Conservation (phyloP, 2,797 vertebrate species). For the Sparus aurata region DNA sequence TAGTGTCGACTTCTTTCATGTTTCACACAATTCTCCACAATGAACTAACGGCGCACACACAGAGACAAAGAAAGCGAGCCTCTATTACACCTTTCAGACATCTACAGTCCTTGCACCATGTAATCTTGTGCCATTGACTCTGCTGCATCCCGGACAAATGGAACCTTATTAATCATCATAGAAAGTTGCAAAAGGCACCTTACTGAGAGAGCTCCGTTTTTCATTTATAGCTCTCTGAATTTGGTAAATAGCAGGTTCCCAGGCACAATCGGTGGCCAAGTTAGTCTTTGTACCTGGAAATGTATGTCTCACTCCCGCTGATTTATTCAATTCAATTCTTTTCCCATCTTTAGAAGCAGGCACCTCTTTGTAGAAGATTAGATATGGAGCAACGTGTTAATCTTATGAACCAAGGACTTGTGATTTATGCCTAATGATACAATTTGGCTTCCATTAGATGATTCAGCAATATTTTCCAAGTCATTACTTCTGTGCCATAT, state of each 20-base stretch:
- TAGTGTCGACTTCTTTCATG: conserved; percentile 49
- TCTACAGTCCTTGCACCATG: conserved; percentile 54
- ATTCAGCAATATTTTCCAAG: conserved; percentile 31
- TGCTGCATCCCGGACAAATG: conserved; percentile 69
- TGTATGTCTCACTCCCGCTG: conserved; percentile 43
- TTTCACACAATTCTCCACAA: conserved; percentile 45
- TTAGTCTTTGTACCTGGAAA: conserved; percentile 59
- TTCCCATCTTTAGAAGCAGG: conserved; percentile 18
- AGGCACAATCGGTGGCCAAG: conserved; percentile 44
- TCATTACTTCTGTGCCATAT: conserved; percentile 14
- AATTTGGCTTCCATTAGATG: conserved; percentile 26
- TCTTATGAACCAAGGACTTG: conserved; percentile 26
- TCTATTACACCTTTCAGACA: conserved; percentile 62
- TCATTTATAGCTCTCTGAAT: conserved; percentile 61
- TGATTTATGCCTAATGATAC: conserved; percentile 44
- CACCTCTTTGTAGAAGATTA: conserved; percentile 46
- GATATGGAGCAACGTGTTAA: conserved; percentile 37
- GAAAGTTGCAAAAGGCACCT: conserved; percentile 56
- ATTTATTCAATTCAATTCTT: conserved; percentile 48
- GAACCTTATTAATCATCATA: conserved; percentile 79
- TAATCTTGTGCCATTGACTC: conserved; percentile 77
- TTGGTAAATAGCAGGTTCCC: conserved; percentile 62
- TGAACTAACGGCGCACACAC: conserved; percentile 43
- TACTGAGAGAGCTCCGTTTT: conserved; percentile 60
- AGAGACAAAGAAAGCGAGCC: conserved; percentile 49